Conservation (phyloP, 2,113 vertebrate species). For the Amazona vittata region DNA sequence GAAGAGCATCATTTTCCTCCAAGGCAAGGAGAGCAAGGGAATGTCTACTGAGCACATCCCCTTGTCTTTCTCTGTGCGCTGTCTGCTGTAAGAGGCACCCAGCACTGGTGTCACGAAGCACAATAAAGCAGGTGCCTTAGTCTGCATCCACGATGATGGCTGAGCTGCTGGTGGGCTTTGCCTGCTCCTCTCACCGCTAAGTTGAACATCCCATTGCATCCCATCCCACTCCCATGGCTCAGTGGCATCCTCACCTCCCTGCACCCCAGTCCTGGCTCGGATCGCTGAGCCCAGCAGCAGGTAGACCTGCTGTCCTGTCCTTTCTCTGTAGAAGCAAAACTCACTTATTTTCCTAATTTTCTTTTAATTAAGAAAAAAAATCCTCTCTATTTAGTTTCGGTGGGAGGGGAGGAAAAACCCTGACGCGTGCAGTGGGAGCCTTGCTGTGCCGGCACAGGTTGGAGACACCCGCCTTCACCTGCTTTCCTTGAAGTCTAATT, state of each 20-base stretch:
- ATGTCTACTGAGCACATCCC: background rate
- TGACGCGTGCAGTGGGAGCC: accelerated
- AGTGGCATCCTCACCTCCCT: background rate
- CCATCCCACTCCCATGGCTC: accelerated
- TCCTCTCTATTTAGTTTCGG: background rate
- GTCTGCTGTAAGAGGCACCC: background rate
- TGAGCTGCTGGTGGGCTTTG: background rate
- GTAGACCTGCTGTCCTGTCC: background rate
- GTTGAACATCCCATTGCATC: accelerated
- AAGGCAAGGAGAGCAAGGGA: background rate
- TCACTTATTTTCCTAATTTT: background rate
- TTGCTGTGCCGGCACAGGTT: accelerated
- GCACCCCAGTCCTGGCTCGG: accelerated
- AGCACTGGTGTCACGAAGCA: accelerated
- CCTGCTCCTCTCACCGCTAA: accelerated
- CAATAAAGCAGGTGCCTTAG: background rate
- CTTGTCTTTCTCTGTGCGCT: accelerated
- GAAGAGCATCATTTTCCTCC: background rate
- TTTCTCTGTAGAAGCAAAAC: accelerated
- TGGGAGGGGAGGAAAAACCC: background rate
- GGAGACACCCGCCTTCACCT: background rate
- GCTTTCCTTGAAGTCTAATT: constrained; percentile 48
- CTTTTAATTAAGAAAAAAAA: background rate
- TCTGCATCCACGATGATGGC: accelerated
- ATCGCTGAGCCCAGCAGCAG: accelerated